Evolutionary conservation across 2,888 invertebrate species (phyloP), one percentile per base, ranked within the genome.

Genomic region (Pocota personata): DNA sequence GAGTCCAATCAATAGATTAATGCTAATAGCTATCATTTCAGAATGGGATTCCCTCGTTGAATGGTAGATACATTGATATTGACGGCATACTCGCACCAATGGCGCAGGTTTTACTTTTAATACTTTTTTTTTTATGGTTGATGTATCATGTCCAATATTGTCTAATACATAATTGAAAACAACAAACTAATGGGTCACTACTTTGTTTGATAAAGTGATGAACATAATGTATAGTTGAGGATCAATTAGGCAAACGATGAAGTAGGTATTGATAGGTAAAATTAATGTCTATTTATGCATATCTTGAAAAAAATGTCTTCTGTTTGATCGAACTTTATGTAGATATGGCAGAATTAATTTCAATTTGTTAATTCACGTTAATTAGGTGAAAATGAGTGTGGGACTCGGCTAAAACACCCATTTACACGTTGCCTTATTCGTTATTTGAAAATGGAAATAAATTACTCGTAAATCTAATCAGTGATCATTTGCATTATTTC

Each of bases 11-110:
- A 58, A 58, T 67, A 37, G 50, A 62, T 57, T 30, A 62, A 71
- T 82, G 43, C 64, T 71, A 72, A 82, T 76, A 50, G 66, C 50
- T 50, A 24, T 27, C 19, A 24, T 24, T 30, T 50, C 46, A 30
- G 57, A 76, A 69, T 66, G 71, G 48, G 50, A 76, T 71, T 69
- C 75, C 55, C 67, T 62, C 60, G 73, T 14, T 24, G 27, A 14
- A 37, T 2, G 12, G 4, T n/a, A 50, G 7, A 7, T 8, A 4
- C 12, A n/a, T n/a, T n/a, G n/a, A n/a, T n/a, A n/a, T n/a, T n/a
- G n/a, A n/a, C n/a, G n/a, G n/a, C n/a, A 19, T 8, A 14, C 16
- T 46, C 30, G 48, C 40, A 19, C 50, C n/a, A 12, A 52, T 14
- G 37, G 3, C 35, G 40, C 10, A 8, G 55, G 55, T 55, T 69